Evolutionary conservation across 2,113 vertebrate species (phyloP).

Genomic region (Corythoichthys haematopterus): DNA sequence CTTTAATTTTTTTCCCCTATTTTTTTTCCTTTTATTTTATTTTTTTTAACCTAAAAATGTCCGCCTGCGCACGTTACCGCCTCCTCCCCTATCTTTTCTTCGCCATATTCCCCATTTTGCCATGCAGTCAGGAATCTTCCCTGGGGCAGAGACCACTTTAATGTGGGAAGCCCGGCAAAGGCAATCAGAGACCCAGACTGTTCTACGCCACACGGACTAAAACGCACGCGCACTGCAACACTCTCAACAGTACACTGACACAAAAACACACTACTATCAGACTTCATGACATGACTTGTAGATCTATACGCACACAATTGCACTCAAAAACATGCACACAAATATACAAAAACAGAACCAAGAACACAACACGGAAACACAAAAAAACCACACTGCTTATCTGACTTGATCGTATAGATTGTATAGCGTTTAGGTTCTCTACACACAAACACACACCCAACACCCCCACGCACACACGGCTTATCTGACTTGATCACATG

Average conservation of each 20-base stretch:
- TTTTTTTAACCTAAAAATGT: slow-evolving; percentile 60
- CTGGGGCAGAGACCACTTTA: slow-evolving; percentile 71
- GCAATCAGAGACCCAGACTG: slow-evolving; percentile 71
- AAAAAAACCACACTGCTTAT: not conserved
- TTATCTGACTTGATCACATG: no score
- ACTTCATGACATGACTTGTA: not conserved
- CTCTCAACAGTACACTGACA: slow-evolving; percentile 4
- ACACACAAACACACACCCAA: no score
- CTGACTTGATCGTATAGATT: no score
- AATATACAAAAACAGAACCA: not conserved
- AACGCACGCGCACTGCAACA: slow-evolving; percentile 32
- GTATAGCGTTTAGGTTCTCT: no score
- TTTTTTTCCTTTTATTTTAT: slow-evolving; percentile 51
- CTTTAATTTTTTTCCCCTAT: slow-evolving; percentile 60
- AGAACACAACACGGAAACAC: not conserved
- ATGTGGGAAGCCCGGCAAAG: slow-evolving; percentile 75
- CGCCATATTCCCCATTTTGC: slow-evolving; percentile 59
- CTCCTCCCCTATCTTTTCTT: slow-evolving; percentile 54
- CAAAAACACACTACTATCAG: slow-evolving; percentile 5
- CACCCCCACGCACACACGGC: slow-evolving; percentile 28
- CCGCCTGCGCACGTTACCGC: slow-evolving; percentile 43
- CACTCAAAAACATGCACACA: slow-evolving; percentile 12
- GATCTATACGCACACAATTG: slow-evolving; percentile 6
- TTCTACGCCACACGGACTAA: slow-evolving; percentile 39
- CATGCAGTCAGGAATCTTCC: slow-evolving; percentile 69